Evolutionary conservation across 1,140 invertebrate genomes (phyloP), one percentile per base, ranked within the genome.

Genomic region (Dendrolimus punctatus): DNA sequence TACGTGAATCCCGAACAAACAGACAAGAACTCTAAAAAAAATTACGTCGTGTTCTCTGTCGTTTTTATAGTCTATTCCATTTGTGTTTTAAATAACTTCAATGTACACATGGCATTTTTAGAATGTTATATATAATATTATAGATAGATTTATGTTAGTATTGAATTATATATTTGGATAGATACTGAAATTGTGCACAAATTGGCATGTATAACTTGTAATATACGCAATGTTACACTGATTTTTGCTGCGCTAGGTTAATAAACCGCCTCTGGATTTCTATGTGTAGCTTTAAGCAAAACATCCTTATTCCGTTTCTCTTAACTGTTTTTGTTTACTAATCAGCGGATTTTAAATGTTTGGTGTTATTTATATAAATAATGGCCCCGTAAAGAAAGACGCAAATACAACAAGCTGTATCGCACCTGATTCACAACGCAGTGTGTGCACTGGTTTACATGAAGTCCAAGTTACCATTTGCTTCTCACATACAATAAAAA

Each of bases 351-450:
- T 66, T 65, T 72, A 64, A 68, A 53, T 55, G 53, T 45, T 69
- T 58, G 58, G 62, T 68, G 68, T 68, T 66, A 71, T 65, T 58
- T 70, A 73, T 71, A 64, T 72, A 75, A 56, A 71, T 67, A 62
- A 72, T 62, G 73, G 68, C 74, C 71, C 68, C 65, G 61, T 60
- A 51, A 60, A 68, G 69, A 67, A 81, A 80, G 76, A 86, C 80
- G 74, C 82, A 85, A 85, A 77, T 85, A 85, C 82, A 86, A 86
- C 82, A 84, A 84, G 82, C 70, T 71, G 64, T 66, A 66, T 64
- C 66, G 61, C 64, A 55, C 61, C 62, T 66, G 71, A 65, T 64
- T 58, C 67, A 59, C 58, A 68, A 66, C 62, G 64, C 50, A 59
- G 66, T 71, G 74, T 76, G 71, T 72, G 61, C 63, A 78, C 82